Evolutionary conservation across 2,888 invertebrate genomes (phyloP).

Genomic region (Hoplodrina ambigua): DNA sequence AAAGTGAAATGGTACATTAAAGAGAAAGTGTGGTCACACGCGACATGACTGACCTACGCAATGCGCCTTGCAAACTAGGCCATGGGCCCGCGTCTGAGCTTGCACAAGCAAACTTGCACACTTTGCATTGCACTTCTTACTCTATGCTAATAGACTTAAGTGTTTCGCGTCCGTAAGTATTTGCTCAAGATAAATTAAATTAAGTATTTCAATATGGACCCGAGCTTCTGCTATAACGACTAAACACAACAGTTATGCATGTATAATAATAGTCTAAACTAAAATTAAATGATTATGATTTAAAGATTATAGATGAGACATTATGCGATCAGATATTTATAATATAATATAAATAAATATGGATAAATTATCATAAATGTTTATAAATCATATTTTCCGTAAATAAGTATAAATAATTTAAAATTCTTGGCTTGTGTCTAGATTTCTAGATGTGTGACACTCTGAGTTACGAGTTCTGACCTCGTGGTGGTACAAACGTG

Average conservation of each 20-base stretch:
- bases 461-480: conserved; percentile 10
- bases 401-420: background rate
- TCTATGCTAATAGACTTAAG: conserved; percentile 61
- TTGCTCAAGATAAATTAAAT: conserved; percentile 59
- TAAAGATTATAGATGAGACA: background rate
- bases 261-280: background rate
- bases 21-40: conserved; percentile 81
- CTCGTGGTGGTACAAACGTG: conserved; percentile 9
- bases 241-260: background rate
- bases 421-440: conserved; percentile 2
- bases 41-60: conserved; percentile 86
- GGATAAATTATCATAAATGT: background rate
- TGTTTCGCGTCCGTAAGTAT: conserved; percentile 60
- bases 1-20: conserved; percentile 81
- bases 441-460: conserved; percentile 7
- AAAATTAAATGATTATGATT: background rate
- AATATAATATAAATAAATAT: background rate
- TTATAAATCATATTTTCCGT: background rate
- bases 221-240: conserved; percentile 42
- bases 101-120: conserved; percentile 75
- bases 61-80: conserved; percentile 80
- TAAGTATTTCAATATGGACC: conserved; percentile 48
- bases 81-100: conserved; percentile 79
- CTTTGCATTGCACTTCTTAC: conserved; percentile 67
- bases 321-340: background rate